phyloP scores from a whole-genome alignment of 1,140 invertebrate genomes.

The Melanaphis sacchari region DNA sequence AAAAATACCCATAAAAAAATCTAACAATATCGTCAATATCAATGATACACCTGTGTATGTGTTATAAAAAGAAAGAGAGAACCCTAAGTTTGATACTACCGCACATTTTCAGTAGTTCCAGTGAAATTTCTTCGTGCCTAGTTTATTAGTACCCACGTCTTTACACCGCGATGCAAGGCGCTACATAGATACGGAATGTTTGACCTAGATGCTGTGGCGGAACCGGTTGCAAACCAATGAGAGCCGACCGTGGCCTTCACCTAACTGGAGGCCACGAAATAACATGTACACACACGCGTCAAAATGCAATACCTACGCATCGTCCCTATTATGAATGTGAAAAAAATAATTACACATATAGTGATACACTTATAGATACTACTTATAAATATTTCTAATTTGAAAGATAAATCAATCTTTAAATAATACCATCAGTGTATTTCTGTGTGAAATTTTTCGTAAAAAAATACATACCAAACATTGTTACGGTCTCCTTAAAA shows the following conservation, averaged over 20 bases:
- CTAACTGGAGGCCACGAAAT: conserved; percentile 55
- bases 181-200: conserved; percentile 42
- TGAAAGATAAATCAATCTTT: not conserved
- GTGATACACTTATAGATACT: not conserved
- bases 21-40: not conserved
- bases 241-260: conserved; percentile 56
- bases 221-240: conserved; percentile 57
- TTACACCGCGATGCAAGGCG: conserved; percentile 11
- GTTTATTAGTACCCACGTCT: not conserved
- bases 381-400: not conserved
- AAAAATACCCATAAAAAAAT: not conserved
- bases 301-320: conserved; percentile 6
- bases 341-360: not conserved
- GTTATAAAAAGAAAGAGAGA: conserved; percentile 23
- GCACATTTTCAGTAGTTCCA: conserved; percentile 17
- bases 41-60: not conserved
- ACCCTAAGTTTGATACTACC: not conserved
- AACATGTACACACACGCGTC: not conserved
- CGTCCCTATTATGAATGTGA: not conserved
- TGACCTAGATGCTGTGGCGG: conserved; percentile 53
- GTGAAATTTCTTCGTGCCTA: conserved; percentile 24
- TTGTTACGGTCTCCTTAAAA: not conserved
- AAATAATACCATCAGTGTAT: not conserved
- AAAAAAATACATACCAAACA: not conserved
- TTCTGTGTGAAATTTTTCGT: not conserved